Evolutionary conservation across 2,797 vertebrate genomes (phyloP), one percentile per base, ranked within the genome.

Genomic region (Melanogrammus aeglefinus): DNA sequence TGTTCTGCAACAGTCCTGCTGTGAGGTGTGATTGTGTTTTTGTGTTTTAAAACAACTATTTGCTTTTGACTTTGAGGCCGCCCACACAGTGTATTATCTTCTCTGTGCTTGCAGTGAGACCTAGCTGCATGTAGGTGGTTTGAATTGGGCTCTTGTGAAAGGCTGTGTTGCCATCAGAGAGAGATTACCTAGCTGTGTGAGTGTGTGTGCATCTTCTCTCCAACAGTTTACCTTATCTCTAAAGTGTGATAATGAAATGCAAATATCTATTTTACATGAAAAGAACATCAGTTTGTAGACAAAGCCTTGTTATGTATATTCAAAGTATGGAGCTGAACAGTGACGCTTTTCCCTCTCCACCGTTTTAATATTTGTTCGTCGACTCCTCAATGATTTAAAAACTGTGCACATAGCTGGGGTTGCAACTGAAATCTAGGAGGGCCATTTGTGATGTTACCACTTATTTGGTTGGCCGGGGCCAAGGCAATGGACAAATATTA

Each of bases 141-240:
- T 78, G 39, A 85, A 88, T 92, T 91, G 86, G 93, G 90, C 87
- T 80, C 87, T 92, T 79, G 84, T 47, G 81, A 88, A 90, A 79
- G 85, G 85, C 79, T 89, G 76, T 83, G 88, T 87, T 89, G 87
- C 90, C 91, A 86, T 80, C 69, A 38, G 36, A 38, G 0, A 1
- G 36, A 2, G 57, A 63, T 63, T 0, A 7, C 47, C 12, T 44
- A 13, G 41, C 41, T 16, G 47, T 57, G 47, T 1, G 47, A 1
- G 16, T 57, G 47, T 21, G 47, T 57, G 47, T 57, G 57, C n/a
- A 0, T 63, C n/a, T 69, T 27, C 63, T 2, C n/a, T 29, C 24
- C 63, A 3, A 27, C 63, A 24, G 8, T 24, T 63, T 21, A 0
- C n/a, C 6, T 7, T 63, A 63, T 63, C 21, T 63, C 21, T n/a